A percentile compares a stretch with the other conserved stretches of the same genome.
Evolutionary conservation across 2,888 invertebrate species (phyloP).

Genomic region (Cephus sareptanus): DNA sequence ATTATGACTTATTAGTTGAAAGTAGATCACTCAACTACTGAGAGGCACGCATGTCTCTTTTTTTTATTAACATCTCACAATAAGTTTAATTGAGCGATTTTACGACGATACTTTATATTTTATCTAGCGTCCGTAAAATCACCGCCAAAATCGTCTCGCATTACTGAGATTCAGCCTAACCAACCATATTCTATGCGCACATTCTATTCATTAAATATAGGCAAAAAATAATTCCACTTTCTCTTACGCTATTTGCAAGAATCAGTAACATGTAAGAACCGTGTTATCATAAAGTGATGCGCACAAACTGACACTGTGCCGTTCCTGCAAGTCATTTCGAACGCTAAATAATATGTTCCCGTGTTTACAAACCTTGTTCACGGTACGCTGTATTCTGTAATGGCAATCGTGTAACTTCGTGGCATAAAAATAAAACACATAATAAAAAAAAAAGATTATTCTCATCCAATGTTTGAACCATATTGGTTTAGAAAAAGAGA

Average conservation of each 20-base stretch:
- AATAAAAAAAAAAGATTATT: background rate
- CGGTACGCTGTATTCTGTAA: background rate
- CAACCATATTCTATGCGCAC: background rate
- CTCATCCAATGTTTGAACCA: background rate
- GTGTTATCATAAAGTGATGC: background rate
- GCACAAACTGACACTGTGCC: background rate
- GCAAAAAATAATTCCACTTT: background rate
- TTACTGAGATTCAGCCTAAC: background rate
- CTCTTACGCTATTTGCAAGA: background rate
- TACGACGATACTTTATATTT: background rate
- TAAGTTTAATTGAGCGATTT: background rate
- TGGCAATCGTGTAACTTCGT: background rate
- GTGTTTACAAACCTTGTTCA: background rate
- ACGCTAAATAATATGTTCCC: background rate
- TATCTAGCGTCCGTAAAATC: background rate
- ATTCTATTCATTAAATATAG: background rate
- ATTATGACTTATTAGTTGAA: constrained; percentile 3
- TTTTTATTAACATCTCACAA: background rate
- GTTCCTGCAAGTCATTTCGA: background rate
- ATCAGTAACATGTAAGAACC: background rate
- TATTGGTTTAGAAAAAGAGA: background rate
- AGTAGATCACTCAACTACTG: background rate
- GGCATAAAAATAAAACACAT: background rate
- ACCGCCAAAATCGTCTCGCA: background rate
- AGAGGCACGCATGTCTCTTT: background rate